Evolutionary conservation across 2,888 invertebrate genomes (phyloP).

Genomic region (Brachynemurus nebulosus): DNA sequence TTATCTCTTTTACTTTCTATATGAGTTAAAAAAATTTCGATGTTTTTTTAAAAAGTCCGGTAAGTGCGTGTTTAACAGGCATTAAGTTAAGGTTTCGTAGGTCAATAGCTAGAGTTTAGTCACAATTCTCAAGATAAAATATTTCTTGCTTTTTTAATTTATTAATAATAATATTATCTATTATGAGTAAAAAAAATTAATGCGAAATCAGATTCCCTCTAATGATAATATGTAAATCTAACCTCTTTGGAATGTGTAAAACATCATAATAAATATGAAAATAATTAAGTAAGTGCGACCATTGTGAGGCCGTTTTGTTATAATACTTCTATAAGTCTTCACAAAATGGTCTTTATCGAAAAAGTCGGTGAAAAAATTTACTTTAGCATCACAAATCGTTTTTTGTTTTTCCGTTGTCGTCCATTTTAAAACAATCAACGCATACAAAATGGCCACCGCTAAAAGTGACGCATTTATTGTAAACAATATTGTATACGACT

Average conservation of each 20-base stretch:
- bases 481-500: slow-evolving; percentile 62
- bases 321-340: slow-evolving; percentile 45
- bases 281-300: slow-evolving; percentile 50
- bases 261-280: slow-evolving; percentile 57
- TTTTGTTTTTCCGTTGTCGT: slow-evolving; percentile 50
- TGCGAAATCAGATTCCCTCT: no score
- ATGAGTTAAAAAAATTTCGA: no score
- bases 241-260: slow-evolving; percentile 69
- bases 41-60: no score
- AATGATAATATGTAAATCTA: no score
- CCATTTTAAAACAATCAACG: slow-evolving; percentile 50
- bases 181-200: no score
- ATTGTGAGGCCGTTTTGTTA: slow-evolving; percentile 41
- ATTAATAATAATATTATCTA: no score
- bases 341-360: slow-evolving; percentile 54
- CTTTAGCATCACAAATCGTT: slow-evolving; percentile 39
- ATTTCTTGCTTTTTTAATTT: no score
- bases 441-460: slow-evolving; percentile 47
- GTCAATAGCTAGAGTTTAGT: no score
- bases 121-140: no score
- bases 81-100: no score
- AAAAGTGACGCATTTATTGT: slow-evolving; percentile 50
- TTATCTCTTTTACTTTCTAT: no score
- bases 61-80: no score
- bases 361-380: slow-evolving; percentile 47